phyloP scores from a whole-genome alignment of 2,113 vertebrate species.

The Pomatostomus ruficeps region DNA sequence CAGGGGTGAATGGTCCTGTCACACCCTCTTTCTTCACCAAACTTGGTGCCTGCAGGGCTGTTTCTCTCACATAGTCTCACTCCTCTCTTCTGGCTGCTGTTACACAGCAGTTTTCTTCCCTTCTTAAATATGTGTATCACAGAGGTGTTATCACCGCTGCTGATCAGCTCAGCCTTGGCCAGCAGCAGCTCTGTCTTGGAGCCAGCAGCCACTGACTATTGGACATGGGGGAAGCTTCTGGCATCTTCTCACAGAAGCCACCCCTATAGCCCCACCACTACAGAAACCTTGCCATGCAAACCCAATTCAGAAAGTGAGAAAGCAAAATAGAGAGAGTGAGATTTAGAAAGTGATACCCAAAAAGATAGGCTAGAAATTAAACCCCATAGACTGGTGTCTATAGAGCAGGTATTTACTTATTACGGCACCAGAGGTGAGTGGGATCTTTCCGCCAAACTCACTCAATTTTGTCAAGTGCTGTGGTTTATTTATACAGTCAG shows the following conservation, averaged over 20 bases:
- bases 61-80: not conserved
- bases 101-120: not conserved
- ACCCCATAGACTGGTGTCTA: no score
- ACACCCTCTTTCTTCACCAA: not conserved
- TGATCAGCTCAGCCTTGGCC: not conserved
- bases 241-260: not conserved
- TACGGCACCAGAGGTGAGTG: no score
- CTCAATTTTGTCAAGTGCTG: no score
- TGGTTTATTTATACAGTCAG: no score
- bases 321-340: not conserved
- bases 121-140: not conserved
- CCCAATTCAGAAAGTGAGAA: no score
- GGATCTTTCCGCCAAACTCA: no score
- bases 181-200: not conserved
- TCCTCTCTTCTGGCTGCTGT: not conserved
- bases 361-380: no score
- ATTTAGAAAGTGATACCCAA: not conserved
- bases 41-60: not conserved
- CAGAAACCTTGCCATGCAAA: no score
- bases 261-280: no score
- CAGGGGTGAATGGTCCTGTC: no score
- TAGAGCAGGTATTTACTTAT: no score
- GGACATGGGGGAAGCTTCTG: not conserved
- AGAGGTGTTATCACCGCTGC: not conserved
- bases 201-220: not conserved